Base-by-base conservation (phyloP, 2,888 invertebrate species). In the Operophtera brumata region DNA sequence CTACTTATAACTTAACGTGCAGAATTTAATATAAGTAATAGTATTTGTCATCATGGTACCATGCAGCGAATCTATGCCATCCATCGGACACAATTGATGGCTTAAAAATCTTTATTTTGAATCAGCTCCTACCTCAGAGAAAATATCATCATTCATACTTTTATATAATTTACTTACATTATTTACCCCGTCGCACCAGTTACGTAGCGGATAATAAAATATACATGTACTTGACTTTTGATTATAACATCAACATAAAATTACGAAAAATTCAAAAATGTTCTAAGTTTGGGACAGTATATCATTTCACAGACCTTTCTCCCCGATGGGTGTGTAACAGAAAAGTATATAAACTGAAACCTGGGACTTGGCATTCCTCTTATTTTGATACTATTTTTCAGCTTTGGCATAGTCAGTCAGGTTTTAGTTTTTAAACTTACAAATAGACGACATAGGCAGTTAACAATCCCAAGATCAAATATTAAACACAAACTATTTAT, bases 101-200 rank as follows among this genome's bases (percentile, higher is more conserved):
- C 75, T 82, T 75, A 70, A 58, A 69, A 72, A 70, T 76, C 63
- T 70, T 66, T 67, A 58, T 61, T 71, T 74, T 73, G 71, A 70
- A 67, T 77, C 75, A 76, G 75, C 75, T 75, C 81, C 76, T 78
- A 82, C 69, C 66, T 61, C 57, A 58, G 71, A 75, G 77, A 73
- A 82, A 74, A 77, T 76, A 70, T 75, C 75, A 73, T 73, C 77
- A 75, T 78, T 77, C 77, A 79, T 73, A 82, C 73, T 77, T 76
- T 83, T 79, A 82, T 79, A 77, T 77, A 80, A 82, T 75, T 82
- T 86, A 89, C 89, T 89, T 87, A 89, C 89, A 81, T 86, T 77
- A 52, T 36, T 57, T 40, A 82, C 84, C 87, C 86, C 89, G 89
- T 82, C 81, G 86, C 81, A 82, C 85, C 87, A 80, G 77, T 82